A percentile compares a stretch with the other conserved stretches of the same genome.
These are phyloP conservation scores for Triplophysa yarkandensis DNA, from an alignment of 2,797 vertebrate species.

Conservation along the genomic window DNA sequence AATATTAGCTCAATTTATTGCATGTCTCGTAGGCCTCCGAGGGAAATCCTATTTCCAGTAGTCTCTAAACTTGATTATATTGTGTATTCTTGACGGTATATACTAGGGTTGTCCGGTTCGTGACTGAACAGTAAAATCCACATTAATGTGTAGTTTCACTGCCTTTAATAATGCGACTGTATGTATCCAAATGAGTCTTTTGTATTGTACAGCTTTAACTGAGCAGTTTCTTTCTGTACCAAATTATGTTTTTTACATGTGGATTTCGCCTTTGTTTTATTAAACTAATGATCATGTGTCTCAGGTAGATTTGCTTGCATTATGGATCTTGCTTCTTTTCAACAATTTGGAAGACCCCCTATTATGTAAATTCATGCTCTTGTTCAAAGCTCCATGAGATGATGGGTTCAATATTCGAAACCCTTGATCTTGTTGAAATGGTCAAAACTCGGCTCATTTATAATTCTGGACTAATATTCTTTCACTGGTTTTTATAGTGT, in stretches of 20 bases:
- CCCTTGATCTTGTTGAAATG: neutral
- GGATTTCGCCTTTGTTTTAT: constrained; percentile 2
- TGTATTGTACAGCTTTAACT: neutral
- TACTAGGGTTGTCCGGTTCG: constrained; percentile 13
- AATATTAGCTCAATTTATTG: constrained; percentile 18
- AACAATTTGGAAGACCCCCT: neutral
- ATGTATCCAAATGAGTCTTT: neutral
- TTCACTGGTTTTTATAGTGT: neutral
- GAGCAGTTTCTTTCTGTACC: neutral
- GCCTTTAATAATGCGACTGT: constrained; percentile 19
- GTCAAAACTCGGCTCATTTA: neutral
- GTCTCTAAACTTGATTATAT: constrained; percentile 5
- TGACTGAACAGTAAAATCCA: constrained; percentile 6
- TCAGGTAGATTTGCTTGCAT: constrained; percentile 6
- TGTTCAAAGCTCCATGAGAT: neutral
- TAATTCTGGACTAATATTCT: constrained; percentile 2
- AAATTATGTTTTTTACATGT: neutral
- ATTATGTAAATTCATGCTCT: neutral
- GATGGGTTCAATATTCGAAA: neutral
- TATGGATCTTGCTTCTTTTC: neutral
- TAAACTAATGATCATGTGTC: constrained; percentile 13
- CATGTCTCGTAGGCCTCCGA: constrained; percentile 14
- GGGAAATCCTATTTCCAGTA: neutral
- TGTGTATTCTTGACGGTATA: neutral
- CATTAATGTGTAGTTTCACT: constrained; percentile 9